phyloP scores from a whole-genome alignment of 1,140 invertebrate species.

The Trialeurodes vaporariorum region DNA sequence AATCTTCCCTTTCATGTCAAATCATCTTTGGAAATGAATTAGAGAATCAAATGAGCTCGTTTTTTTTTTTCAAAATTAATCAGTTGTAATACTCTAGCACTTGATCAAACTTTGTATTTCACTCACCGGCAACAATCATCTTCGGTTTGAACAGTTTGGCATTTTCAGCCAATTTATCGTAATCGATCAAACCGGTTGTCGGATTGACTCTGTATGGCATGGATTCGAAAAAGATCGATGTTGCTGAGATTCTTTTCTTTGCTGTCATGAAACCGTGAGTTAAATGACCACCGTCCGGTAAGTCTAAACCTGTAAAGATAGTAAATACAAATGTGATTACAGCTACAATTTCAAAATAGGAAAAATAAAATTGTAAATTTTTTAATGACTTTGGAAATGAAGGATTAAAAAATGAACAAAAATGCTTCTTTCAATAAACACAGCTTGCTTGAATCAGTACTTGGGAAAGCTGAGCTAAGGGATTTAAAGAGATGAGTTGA shows the following conservation, averaged over 20 bases:
- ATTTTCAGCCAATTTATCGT: conserved; percentile 70
- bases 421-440: conserved; percentile 1
- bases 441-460: no score
- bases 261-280: conserved; percentile 89
- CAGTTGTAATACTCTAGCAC: no score
- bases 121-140: conserved; percentile 74
- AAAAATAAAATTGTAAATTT: no score
- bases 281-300: conserved; percentile 93
- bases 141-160: conserved; percentile 83
- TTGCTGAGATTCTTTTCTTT: conserved; percentile 89
- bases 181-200: conserved; percentile 84
- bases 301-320: conserved; percentile 49
- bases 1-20: no score
- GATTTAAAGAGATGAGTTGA: no score
- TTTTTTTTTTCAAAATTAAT: no score
- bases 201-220: conserved; percentile 93
- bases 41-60: no score
- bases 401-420: neutral
- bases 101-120: neutral
- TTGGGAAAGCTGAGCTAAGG: no score
- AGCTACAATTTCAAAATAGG: no score
- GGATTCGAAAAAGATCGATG: conserved; percentile 96
- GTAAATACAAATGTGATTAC: neutral
- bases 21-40: no score
- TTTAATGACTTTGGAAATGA: no score